These are phyloP conservation scores for Xenopus tropicalis DNA, from an alignment of 2,113 vertebrate species.

Conservation along the genomic window UCB_Xtro_10.0 CM004443.2:194772501-194773000, in stretches of 20 bases:
- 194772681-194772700: constrained; percentile 17
- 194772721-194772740: constrained; percentile 23
- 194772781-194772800: constrained; percentile 13
- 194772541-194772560: neutral
- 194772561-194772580: neutral
- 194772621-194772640: neutral
- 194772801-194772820: constrained; percentile 21
- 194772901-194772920: constrained; percentile 15
- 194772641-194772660: neutral
- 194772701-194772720: constrained; percentile 16
- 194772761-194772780: constrained; percentile 11
- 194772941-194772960: constrained; percentile 1
- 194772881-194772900: constrained; percentile 31
- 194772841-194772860: neutral
- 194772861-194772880: constrained; percentile 13
- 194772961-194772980: neutral
- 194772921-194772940: constrained; percentile 22
- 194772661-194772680: constrained; percentile 15
- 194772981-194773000: too few relatives aligned
- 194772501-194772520: neutral
- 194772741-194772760: constrained; percentile 19
- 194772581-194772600: neutral
- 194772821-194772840: constrained; percentile 15
- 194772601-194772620: neutral
- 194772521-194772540: constrained; percentile 7